Evolutionary conservation across 2,888 invertebrate genomes (phyloP), one percentile per base, ranked within the genome.

Genomic region (Eumerus sabulonum): DNA sequence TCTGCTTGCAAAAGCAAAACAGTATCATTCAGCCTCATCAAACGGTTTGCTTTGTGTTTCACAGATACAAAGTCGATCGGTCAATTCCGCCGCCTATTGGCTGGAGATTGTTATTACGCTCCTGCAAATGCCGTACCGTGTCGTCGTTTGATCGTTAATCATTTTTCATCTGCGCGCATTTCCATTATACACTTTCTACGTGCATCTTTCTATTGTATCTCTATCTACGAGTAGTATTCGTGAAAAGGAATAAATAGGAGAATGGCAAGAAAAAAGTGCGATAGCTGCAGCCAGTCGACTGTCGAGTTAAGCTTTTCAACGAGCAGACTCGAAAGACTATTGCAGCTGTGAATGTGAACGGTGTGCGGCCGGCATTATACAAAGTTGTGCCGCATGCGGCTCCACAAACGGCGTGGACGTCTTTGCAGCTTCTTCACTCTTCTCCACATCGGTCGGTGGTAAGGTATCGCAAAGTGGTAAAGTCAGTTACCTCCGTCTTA

Each of bases 161-260:
- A 77, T 77, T 72, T 77, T 67, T 67, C 67, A 62, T 62, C 67
- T 66, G 57, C 13, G 45, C 67, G 59, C 40, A 48, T 44, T 71
- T 64, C 59, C 64, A 76, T 76, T 71, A 60, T 76, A 77, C 72
- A 72, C 76, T 77, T 77, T 77, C 76, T 77, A 67, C 57, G 64
- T 17, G 66, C 60, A 77, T 62, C 76, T 77, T 14, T 14, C 18
- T 18, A 17, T 9, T 40, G 63, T 63, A 44, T 67, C 54, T 67
- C 54, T 51, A 35, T 48, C 27, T 14, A 56, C 51, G n/a, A n/a
- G n/a, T n/a, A n/a, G n/a, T n/a, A n/a, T n/a, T 60, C 72, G 59
- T 72, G 59, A 51, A 66, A 40, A n/a, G 3, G 12, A 54, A 54
- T 50, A 64, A 64, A 72, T 47, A 12, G n/a, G 19, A 16, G 50